Evolutionary conservation across 2,888 invertebrate species (phyloP), one percentile per base, ranked within the genome.

Genomic region (Automeris io): DNA sequence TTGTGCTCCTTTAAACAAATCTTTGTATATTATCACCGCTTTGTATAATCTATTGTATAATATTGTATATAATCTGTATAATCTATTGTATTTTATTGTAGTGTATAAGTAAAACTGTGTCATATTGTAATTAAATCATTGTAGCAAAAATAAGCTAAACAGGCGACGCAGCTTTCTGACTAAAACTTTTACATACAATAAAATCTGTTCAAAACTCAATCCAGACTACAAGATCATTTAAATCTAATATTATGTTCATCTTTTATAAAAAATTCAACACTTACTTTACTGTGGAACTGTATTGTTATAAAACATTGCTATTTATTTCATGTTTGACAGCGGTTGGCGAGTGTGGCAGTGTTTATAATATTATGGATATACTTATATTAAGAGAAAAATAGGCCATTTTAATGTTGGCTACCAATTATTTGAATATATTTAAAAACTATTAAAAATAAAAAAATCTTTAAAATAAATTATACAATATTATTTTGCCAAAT

Each of bases 211-310:
- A 73, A 75, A 82, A 75, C 74, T 75, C 81, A 86, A 83, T 81
- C 86, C 86, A 85, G 86, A 86, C 78, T 86, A 86, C 86, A 85
- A 86, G 85, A 86, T 85, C 85, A 79, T 77, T 75, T 40, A 36
- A 72, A 64, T 85, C 79, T 85, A 80, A 80, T 83, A n/a, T n/a
- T n/a, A 81, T 77, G 78, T 78, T 73, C 63, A 78, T 82, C 74
- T 75, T 79, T 80, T 83, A 80, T 83, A 82, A 83, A 82, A 83
- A 80, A 83, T 81, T 81, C 76, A 86, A 85, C 77, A 74, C 85
- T 86, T 86, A 85, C 63, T 79, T 85, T 82, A 85, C 59, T 67
- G 77, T 72, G 83, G 82, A 82, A 82, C 80, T 81, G 81, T 78
- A 80, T 81, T 85, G 82, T 69, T 69, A 66, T 74, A 78, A 80